A percentile compares a stretch with the other conserved stretches of the same genome.
Conservation (phyloP, 2,888 invertebrate species). For the Invenusta paracnida region DNA sequence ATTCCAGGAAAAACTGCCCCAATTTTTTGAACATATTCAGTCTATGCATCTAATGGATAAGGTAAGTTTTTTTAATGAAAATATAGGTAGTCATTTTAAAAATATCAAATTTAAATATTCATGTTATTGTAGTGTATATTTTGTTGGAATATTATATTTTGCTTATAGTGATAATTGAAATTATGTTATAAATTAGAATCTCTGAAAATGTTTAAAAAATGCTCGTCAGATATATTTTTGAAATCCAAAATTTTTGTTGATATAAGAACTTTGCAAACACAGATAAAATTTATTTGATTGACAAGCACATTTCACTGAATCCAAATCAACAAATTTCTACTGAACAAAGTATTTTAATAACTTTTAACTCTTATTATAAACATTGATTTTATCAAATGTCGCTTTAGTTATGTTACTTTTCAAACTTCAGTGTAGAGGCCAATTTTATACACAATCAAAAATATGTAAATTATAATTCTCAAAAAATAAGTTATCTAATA, state of each 20-base stretch:
- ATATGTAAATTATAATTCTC: neutral
- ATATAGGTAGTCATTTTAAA: no score
- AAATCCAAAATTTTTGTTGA: neutral
- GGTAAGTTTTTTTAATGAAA: no score
- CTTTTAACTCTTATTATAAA: neutral
- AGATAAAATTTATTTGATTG: neutral
- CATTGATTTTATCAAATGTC: neutral
- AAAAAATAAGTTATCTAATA: neutral
- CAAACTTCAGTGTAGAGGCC: neutral
- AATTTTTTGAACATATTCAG: no score
- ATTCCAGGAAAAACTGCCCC: no score
- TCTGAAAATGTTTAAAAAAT: neutral
- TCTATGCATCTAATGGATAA: no score
- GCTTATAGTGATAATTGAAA: no score
- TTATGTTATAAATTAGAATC: no score
- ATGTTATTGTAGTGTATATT: no score
- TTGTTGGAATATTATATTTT: no score
- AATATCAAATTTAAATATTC: no score
- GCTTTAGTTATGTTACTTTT: neutral
- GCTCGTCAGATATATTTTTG: neutral
- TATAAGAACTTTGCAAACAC: neutral
- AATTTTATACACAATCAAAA: neutral
- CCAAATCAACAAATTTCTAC: neutral
- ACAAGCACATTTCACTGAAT: neutral
- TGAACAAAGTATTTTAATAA: neutral